Evolutionary conservation across 2,113 vertebrate genomes (phyloP).

Genomic region (Acanthisitta chloris): DNA sequence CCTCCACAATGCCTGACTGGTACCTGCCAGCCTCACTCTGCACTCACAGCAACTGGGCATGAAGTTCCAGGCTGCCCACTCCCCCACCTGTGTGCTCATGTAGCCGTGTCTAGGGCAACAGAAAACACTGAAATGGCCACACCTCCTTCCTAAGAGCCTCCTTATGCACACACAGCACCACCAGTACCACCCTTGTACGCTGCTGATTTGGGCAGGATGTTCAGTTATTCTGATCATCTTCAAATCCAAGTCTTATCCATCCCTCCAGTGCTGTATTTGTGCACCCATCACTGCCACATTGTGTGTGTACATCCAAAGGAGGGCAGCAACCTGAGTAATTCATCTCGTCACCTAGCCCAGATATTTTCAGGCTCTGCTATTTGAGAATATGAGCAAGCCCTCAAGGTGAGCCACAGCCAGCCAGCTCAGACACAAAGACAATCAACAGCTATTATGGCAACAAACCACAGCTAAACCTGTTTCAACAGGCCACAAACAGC

Average conservation of each 20-base stretch:
- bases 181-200: background rate
- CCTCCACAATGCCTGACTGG: no score
- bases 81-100: background rate
- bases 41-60: background rate
- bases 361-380: background rate
- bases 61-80: background rate
- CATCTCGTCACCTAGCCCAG: background rate
- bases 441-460: background rate
- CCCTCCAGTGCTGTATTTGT: background rate
- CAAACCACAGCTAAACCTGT: background rate
- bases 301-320: background rate
- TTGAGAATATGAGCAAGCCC: background rate
- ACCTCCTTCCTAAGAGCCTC: background rate
- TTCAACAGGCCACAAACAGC: background rate
- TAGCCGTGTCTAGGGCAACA: background rate
- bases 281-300: background rate
- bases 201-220: background rate
- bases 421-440: background rate
- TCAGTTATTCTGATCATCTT: background rate
- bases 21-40: rapidly evolving
- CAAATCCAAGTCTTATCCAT: background rate
- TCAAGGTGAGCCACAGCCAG: background rate
- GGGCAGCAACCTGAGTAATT: background rate
- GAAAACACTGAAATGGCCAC: background rate
- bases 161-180: background rate